Base-by-base conservation (phyloP, 2,797 vertebrate genomes). In the Kryptolebias ocellatus region DNA sequence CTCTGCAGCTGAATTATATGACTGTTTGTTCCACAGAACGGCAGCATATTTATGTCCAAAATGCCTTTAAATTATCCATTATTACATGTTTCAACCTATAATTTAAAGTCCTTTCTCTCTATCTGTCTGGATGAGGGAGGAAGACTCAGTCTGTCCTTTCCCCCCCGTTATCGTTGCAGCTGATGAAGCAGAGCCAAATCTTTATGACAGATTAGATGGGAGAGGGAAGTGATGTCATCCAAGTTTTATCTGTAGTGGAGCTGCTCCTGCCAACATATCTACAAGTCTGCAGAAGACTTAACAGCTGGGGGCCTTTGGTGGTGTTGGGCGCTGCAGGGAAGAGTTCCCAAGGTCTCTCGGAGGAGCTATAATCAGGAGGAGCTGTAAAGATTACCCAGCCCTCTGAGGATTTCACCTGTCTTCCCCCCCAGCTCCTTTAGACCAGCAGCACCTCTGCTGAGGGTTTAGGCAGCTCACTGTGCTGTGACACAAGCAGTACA, bases 171-270 rank as follows among this genome's bases (percentile, higher is more conserved):
- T 90, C 90, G 87, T 27, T 29, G 65, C n/a, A 53, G 74, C 65
- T 75, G 86, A 79, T 65, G 79, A 83, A 74, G 80, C 83, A 78
- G 77, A 88, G 90, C 90, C 92, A 90, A 86, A 85, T 90, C 89
- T 95, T 95, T 92, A 88, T 92, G 91, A 93, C 81, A 91, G 89
- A 93, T 92, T 90, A 90, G 84, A 84, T 67, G 70, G 81, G 75
- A 84, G 83, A 76, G 79, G 82, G 81, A 87, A 83, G 89, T 94
- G 93, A 95, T 93, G 89, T 95, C 93, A 94, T 86, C 77, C 87
- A 51, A 28, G 52, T 78, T 79, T 89, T 95, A 85, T 89, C 79
- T 82, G 76, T 31, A 18, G 66, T 20, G 65, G 60, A 79, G 85
- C 79, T 70, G 80, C 82, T 90, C 89, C 64, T 83, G 87, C 83